Percentiles rank a stretch among this genome's conserved stretches.
Evolutionary conservation across 2,888 invertebrate genomes (phyloP).

Genomic region (Cosmopolites sordidus): DNA sequence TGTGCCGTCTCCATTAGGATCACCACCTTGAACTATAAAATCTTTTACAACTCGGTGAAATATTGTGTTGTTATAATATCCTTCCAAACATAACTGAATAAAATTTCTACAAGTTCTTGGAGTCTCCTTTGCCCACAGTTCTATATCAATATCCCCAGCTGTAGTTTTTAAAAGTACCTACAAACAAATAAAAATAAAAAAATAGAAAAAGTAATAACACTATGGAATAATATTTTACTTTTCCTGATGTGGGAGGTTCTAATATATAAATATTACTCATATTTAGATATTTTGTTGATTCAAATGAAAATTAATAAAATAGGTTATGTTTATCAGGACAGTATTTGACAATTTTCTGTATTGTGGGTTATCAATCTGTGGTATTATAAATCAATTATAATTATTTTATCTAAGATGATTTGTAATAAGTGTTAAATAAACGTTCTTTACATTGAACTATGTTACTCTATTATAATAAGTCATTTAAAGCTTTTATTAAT

Average conservation of each 20-base stretch:
- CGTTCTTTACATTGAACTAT: too few species aligned
- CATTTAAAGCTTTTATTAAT: too few species aligned
- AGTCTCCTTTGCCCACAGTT: conserved; percentile 95
- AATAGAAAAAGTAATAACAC: too few species aligned
- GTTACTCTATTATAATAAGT: too few species aligned
- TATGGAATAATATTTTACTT: conserved; percentile 63
- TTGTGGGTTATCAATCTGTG: too few species aligned
- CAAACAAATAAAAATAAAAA: conserved; percentile 28
- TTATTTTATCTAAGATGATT: too few species aligned
- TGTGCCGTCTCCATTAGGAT: conserved; percentile 91
- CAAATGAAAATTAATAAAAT: too few species aligned
- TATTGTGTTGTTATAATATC: conserved; percentile 86
- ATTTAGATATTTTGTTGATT: conserved; percentile 8
- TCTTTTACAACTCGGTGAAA: conserved; percentile 92
- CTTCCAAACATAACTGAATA: conserved; percentile 93
- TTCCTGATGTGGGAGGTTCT: conserved; percentile 93
- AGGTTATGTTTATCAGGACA: too few species aligned
- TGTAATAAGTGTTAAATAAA: too few species aligned
- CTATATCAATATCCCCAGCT: conserved; percentile 95
- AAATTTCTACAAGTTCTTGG: conserved; percentile 93
- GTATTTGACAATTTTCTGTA: too few species aligned
- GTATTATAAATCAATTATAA: too few species aligned
- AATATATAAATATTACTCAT: conserved; percentile 99
- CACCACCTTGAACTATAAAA: conserved; percentile 93
- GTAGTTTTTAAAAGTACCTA: conserved; percentile 89